A percentile compares a stretch with the other conserved stretches of the same genome.
Evolutionary conservation across 2,797 vertebrate species (phyloP).

Genomic region (Mus minutoides): DNA sequence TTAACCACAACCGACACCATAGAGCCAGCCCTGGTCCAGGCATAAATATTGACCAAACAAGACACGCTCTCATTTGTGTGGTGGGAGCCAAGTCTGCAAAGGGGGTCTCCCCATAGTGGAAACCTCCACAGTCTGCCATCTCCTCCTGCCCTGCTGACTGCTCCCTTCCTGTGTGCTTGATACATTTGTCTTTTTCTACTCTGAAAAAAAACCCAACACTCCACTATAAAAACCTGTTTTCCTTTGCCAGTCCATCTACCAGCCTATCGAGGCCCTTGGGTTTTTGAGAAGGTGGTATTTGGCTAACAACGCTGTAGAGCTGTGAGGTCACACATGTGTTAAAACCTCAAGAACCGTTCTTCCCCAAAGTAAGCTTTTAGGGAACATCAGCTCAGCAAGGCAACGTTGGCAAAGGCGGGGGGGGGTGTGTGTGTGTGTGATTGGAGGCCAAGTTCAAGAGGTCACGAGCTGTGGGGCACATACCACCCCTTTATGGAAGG

Average conservation of each 20-base stretch:
- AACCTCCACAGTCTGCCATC: neutral
- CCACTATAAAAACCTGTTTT: neutral
- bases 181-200: neutral
- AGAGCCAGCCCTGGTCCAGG: neutral
- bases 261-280: neutral
- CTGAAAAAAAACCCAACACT: neutral
- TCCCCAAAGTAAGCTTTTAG: neutral
- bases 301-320: neutral
- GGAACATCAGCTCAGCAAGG: neutral
- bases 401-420: neutral
- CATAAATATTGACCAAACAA: neutral
- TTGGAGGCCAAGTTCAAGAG: constrained; percentile 74
- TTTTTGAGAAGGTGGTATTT: neutral
- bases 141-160: neutral
- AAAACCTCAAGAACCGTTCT: neutral
- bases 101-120: neutral
- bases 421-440: no score
- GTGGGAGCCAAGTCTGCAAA: neutral
- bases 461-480: constrained; percentile 60
- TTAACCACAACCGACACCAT: neutral
- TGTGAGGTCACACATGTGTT: neutral
- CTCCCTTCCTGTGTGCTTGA: no score
- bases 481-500: constrained; percentile 56
- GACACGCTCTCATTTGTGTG: neutral
- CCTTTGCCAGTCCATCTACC: neutral